These are phyloP conservation scores for Zoanthus solanderi DNA, from an alignment of 92 coral and sea anemone species.

Conservation along the genomic window DNA sequence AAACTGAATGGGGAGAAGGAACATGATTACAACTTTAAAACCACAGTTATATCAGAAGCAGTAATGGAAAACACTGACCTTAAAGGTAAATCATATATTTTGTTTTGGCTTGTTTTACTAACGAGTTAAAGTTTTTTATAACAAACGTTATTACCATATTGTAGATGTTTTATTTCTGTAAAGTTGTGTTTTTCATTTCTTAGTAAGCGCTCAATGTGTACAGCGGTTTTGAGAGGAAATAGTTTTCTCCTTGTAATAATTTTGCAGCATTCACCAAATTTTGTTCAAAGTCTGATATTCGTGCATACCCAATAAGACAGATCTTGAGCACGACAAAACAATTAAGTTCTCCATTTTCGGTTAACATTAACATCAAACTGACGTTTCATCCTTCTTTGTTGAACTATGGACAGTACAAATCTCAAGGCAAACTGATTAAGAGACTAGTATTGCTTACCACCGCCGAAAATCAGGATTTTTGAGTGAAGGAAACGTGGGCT, in stretches of 20 bases:
- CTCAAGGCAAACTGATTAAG: too few species aligned
- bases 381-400: too few species aligned
- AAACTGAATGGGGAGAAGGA: neutral
- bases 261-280: neutral
- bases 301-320: neutral
- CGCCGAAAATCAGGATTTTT: conserved; percentile 23
- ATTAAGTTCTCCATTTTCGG: too few species aligned
- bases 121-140: neutral
- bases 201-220: neutral
- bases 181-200: neutral
- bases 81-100: neutral
- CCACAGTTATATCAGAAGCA: neutral
- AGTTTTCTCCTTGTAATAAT: neutral
- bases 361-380: too few species aligned
- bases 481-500: conserved; percentile 41
- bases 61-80: neutral
- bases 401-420: too few species aligned
- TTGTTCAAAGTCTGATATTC: neutral
- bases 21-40: neutral
- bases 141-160: neutral
- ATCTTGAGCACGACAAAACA: neutral
- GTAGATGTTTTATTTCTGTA: neutral
- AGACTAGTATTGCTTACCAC: conserved; percentile 15
- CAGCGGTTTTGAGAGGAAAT: neutral
- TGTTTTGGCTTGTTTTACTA: neutral